phyloP scores from a whole-genome alignment of 2,113 vertebrate species.

The Sinosuthora webbiana region DNA sequence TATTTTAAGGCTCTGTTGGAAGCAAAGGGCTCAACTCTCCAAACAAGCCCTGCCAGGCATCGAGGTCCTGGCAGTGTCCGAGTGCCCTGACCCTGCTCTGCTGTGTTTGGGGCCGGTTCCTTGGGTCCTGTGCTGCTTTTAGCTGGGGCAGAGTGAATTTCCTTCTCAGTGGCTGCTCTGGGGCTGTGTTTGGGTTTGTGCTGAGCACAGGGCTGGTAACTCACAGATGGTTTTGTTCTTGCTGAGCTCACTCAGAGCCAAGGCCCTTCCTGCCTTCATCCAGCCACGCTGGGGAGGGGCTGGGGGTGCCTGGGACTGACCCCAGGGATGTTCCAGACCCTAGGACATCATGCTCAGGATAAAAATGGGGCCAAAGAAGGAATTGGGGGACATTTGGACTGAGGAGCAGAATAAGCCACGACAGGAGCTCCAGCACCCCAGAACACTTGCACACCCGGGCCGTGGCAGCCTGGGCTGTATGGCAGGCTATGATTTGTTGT shows the following conservation, averaged over 20 bases:
- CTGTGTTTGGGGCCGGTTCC: background rate
- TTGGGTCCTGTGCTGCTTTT: background rate
- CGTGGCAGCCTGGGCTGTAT: slow-evolving; percentile 59
- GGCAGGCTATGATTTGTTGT: slow-evolving; percentile 89
- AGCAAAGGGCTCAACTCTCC: background rate
- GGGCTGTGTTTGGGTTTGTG: background rate
- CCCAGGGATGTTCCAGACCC: background rate
- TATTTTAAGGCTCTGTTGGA: background rate
- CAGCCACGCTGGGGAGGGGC: background rate
- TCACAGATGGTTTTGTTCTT: background rate
- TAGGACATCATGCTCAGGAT: background rate
- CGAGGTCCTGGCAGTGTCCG: rapidly evolving
- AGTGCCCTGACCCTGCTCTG: background rate
- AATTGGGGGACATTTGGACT: background rate
- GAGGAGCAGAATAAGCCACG: background rate
- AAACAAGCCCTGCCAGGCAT: background rate
- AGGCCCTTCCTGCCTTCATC: background rate
- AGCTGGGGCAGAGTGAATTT: background rate
- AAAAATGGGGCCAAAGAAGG: background rate
- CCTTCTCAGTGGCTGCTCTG: background rate
- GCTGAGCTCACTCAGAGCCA: background rate
- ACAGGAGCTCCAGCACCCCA: background rate
- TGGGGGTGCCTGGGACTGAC: background rate
- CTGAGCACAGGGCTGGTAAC: background rate
- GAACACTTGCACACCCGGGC: background rate